phyloP scores from a whole-genome alignment of 2,888 invertebrate species.

The Carpatolechia fugitivella region DNA sequence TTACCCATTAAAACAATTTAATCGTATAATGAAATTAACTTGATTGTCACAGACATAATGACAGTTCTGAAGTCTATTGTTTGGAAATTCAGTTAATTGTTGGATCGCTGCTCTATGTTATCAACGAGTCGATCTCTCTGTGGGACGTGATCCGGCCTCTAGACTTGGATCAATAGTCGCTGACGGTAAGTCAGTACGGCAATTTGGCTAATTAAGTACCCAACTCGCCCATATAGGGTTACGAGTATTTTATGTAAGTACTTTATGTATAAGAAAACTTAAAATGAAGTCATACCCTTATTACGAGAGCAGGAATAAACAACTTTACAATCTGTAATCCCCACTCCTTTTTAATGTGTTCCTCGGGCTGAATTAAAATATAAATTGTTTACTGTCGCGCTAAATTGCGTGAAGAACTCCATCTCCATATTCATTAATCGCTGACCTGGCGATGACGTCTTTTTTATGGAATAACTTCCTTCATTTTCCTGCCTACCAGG shows the following conservation, averaged over 20 bases:
- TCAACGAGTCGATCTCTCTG: background rate
- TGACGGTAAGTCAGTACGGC: conserved; percentile 1
- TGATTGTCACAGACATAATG: background rate
- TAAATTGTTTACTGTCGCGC: conserved; percentile 59
- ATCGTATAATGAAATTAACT: too few species aligned
- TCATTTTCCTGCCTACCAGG: conserved; percentile 13
- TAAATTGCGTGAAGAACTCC: conserved; percentile 61
- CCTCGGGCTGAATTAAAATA: conserved; percentile 52
- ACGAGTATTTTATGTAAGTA: background rate
- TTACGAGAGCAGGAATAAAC: conserved; percentile 12
- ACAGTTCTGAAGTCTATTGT: background rate
- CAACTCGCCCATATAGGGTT: background rate
- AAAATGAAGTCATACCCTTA: background rate
- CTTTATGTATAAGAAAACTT: background rate
- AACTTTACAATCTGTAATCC: conserved; percentile 17
- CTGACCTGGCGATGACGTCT: conserved; percentile 33
- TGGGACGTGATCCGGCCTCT: conserved; percentile 1
- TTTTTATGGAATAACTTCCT: conserved; percentile 13
- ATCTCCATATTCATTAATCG: conserved; percentile 68
- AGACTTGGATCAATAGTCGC: conserved; percentile 4
- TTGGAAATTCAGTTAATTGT: conserved; percentile 6
- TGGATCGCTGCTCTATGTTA: conserved; percentile 1
- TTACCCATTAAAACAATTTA: too few species aligned
- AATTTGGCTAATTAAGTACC: conserved; percentile 7
- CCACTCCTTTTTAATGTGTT: conserved; percentile 18